Percentiles rank a stretch among this genome's conserved stretches.
phyloP scores from a whole-genome alignment of 2,113 vertebrate genomes.

The Bubo scandiacus region DNA sequence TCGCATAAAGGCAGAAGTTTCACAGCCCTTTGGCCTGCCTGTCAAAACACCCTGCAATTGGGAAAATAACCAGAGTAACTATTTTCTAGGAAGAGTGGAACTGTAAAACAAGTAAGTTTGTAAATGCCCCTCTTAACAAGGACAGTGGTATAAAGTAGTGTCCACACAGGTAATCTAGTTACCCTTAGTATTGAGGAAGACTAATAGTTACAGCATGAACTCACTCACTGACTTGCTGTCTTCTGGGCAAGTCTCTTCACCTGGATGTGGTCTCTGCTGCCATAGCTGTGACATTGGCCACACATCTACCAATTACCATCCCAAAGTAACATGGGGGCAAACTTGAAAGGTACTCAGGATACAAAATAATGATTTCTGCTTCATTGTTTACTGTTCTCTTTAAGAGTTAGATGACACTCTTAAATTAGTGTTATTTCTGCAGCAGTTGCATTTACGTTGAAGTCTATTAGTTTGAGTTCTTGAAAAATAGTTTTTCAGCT shows the following conservation, averaged over 20 bases:
- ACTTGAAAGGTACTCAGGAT: background rate
- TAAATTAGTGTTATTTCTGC: background rate
- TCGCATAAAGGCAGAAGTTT: background rate
- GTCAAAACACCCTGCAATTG: background rate
- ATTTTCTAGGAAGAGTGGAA: background rate
- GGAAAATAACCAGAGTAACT: background rate
- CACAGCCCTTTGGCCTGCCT: background rate
- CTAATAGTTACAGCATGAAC: background rate
- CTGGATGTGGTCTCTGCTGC: background rate
- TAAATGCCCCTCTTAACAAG: background rate
- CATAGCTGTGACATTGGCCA: background rate
- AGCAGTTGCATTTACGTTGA: background rate
- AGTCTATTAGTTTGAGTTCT: background rate
- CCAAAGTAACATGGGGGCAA: background rate
- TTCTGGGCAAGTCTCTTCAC: background rate
- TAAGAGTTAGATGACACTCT: background rate
- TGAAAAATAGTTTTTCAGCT: background rate
- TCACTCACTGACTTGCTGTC: background rate
- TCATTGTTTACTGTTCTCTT: background rate
- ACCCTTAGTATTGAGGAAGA: background rate
- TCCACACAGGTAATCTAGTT: background rate
- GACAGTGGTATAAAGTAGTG: background rate
- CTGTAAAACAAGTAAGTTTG: background rate
- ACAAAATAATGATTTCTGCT: background rate
- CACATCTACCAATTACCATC: no score